phyloP scores from a whole-genome alignment of 2,888 invertebrate genomes.

The Drosophila prostipennis region DNA sequence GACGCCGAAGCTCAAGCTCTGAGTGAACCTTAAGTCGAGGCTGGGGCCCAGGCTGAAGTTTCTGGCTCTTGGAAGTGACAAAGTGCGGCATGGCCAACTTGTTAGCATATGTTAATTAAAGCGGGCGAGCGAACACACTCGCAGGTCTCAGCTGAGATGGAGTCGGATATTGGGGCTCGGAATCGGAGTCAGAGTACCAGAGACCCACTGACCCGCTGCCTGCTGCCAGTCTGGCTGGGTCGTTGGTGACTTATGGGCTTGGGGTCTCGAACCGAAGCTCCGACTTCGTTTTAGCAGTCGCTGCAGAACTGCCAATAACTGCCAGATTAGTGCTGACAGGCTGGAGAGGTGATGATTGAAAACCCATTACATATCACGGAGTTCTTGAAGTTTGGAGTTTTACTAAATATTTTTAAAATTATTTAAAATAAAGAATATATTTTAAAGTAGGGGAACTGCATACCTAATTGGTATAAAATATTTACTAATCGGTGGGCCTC shows the following conservation, averaged over 20 bases:
- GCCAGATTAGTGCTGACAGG: conserved; percentile 44
- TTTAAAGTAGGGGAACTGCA: no score
- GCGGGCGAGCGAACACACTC: conserved; percentile 60
- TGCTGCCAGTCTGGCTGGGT: conserved; percentile 50
- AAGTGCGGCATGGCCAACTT: conserved; percentile 77
- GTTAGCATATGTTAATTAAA: conserved; percentile 80
- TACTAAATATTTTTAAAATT: background rate
- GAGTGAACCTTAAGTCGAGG: conserved; percentile 15
- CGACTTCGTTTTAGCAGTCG: conserved; percentile 63
- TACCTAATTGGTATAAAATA: no score
- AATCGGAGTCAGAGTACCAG: conserved; percentile 6
- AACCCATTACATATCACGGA: conserved; percentile 1
- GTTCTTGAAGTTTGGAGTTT: background rate
- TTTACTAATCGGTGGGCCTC: no score
- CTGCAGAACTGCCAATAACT: conserved; percentile 45
- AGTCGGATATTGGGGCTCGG: conserved; percentile 26
- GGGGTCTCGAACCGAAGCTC: conserved; percentile 57
- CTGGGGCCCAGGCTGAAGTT: conserved; percentile 37
- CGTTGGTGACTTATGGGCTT: conserved; percentile 70
- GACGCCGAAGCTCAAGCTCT: conserved; percentile 34
- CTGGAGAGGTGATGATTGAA: conserved; percentile 25
- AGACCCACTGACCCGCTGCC: conserved; percentile 38
- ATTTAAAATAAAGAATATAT: background rate
- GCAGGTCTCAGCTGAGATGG: conserved; percentile 31
- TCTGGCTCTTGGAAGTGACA: conserved; percentile 68